Conservation (phyloP, 2,113 vertebrate species). For the Sapayoa aenigma region DNA sequence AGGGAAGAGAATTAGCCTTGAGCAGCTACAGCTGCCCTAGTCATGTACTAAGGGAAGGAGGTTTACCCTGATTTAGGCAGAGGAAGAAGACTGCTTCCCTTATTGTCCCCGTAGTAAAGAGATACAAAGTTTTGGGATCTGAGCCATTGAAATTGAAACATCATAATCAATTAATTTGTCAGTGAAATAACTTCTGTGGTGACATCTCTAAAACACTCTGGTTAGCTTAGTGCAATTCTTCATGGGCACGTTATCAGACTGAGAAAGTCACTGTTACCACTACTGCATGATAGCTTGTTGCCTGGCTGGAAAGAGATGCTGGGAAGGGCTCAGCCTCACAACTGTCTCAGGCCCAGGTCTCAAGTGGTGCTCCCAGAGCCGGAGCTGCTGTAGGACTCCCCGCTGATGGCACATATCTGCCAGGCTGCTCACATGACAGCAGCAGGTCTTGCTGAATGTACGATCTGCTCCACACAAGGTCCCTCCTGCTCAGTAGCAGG, state of each 20-base stretch:
- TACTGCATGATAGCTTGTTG: neutral
- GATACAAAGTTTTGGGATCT: neutral
- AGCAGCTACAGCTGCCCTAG: neutral
- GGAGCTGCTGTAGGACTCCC: neutral
- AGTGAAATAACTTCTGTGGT: neutral
- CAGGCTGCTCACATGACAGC: neutral
- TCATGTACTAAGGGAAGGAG: neutral
- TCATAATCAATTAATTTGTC: neutral
- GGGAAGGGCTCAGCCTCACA: neutral
- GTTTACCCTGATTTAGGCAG: neutral
- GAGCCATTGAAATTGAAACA: neutral
- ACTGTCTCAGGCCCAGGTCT: neutral
- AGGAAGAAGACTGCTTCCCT: neutral
- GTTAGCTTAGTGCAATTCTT: neutral
- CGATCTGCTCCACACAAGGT: neutral
- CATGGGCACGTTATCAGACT: rapidly evolving
- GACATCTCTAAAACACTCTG: neutral
- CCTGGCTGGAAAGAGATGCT: neutral
- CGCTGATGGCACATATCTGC: neutral
- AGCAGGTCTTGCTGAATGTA: neutral
- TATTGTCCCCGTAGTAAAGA: neutral
- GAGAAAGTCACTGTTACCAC: rapidly evolving
- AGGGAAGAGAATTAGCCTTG: neutral
- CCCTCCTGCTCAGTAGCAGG: neutral
- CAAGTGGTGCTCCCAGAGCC: neutral